Percentiles rank a stretch among this genome's conserved stretches.
phyloP scores from a whole-genome alignment of 2,888 invertebrate genomes.

The Cerastis leucographa region DNA sequence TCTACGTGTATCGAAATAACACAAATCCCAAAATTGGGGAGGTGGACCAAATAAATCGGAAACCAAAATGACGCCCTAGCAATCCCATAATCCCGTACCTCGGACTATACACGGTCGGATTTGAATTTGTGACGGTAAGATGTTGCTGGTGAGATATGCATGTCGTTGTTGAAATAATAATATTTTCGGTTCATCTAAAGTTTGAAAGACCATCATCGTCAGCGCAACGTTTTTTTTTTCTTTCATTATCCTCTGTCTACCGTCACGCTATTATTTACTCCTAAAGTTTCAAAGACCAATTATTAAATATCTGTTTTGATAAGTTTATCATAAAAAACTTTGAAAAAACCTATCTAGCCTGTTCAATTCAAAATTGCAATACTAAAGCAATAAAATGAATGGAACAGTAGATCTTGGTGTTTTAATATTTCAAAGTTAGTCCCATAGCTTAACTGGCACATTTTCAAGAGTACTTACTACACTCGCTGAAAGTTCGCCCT shows the following conservation, averaged over 20 bases:
- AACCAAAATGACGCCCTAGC: conserved; percentile 79
- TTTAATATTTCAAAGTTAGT: background rate
- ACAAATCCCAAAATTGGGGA: conserved; percentile 59
- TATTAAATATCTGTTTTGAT: background rate
- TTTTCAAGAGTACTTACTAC: background rate
- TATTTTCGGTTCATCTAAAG: background rate
- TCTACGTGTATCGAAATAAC: conserved; percentile 36
- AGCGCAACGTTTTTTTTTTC: no score
- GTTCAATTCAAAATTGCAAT: background rate
- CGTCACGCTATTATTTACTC: no score
- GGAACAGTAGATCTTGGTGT: background rate
- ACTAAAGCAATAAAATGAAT: background rate
- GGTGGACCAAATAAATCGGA: conserved; percentile 78
- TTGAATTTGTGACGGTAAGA: conserved; percentile 73
- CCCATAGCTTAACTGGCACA: background rate
- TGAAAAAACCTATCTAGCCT: background rate
- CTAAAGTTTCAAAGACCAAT: no score
- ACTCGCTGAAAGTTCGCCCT: background rate
- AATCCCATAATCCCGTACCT: conserved; percentile 80
- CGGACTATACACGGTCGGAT: conserved; percentile 73
- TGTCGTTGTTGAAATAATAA: background rate
- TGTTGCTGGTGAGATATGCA: conserved; percentile 54
- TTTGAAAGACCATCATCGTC: background rate
- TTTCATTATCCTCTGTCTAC: no score
- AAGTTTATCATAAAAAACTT: background rate